Base-by-base conservation (phyloP, 2,888 invertebrate genomes). In the Ecdyonurus torrentis region DNA sequence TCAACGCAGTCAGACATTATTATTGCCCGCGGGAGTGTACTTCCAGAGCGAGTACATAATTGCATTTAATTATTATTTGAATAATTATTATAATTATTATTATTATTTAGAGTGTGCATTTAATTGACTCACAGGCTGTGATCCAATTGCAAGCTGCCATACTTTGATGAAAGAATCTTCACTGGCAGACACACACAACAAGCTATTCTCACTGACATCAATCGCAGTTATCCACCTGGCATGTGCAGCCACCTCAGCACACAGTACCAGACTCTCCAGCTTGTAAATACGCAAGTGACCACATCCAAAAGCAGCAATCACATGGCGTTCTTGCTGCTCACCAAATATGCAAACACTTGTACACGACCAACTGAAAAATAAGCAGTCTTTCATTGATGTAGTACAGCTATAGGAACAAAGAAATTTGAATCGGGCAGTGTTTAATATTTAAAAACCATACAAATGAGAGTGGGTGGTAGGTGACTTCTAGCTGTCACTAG, bases 81-180 rank as follows among this genome's bases (percentile, higher is more conserved):
- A n/a, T n/a, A n/a, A n/a, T n/a, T n/a, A n/a, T n/a, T n/a, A n/a
- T n/a, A n/a, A n/a, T n/a, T n/a, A n/a, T n/a, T n/a, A n/a, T n/a
- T n/a, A n/a, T n/a, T n/a, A n/a, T n/a, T n/a, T n/a, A n/a, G n/a
- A n/a, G n/a, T n/a, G n/a, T n/a, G n/a, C n/a, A n/a, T n/a, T n/a
- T n/a, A n/a, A n/a, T n/a, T n/a, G n/a, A n/a, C n/a, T n/a, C n/a
- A n/a, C n/a, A n/a, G n/a, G n/a, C n/a, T n/a, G n/a, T n/a, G n/a
- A n/a, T n/a, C n/a, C n/a, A n/a, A n/a, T n/a, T n/a, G 37, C 5
- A 15, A 71, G 66, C 60, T 69, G 67, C 71, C 71, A 72, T 2
- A 72, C 67, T 65, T 69, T 69, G 25, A 68, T 70, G 66, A 70
- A 71, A 1, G 70, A 69, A 59, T 72, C 71, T 64, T 72, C 72